Percentiles rank a stretch among this genome's conserved stretches.
phyloP scores from a whole-genome alignment of 2,113 vertebrate species.

The Saccopteryx leptura region DNA sequence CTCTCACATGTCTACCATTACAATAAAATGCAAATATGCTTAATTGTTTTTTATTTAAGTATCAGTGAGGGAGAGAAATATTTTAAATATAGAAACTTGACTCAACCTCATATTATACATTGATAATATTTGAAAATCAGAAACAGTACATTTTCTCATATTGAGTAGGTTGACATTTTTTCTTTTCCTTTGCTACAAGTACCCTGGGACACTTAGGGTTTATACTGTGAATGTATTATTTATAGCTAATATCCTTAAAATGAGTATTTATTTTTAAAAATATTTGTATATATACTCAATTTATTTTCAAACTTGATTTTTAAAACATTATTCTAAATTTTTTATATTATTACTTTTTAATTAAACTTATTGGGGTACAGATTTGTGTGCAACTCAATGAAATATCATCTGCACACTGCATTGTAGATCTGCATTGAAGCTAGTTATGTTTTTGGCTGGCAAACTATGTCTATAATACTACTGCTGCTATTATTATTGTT shows the following conservation, averaged over 20 bases:
- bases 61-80: background rate
- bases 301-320: background rate
- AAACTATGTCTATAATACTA: background rate
- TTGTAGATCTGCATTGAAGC: background rate
- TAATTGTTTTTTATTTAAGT: background rate
- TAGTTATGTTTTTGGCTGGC: background rate
- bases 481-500: background rate
- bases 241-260: background rate
- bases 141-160: background rate
- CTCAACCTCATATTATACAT: background rate
- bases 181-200: background rate
- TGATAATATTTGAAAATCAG: slow-evolving; percentile 17
- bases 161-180: background rate
- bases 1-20: background rate
- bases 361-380: too few relatives aligned
- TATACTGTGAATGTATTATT: background rate
- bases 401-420: background rate
- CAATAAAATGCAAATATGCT: background rate
- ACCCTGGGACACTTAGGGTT: background rate
- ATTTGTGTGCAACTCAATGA: too few relatives aligned
- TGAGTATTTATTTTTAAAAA: slow-evolving; percentile 29
- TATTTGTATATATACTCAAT: background rate
- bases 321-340: too few relatives aligned
- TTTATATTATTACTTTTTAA: too few relatives aligned
- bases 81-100: background rate